Percentiles rank a stretch among this genome's conserved stretches.
phyloP scores from a whole-genome alignment of 2,797 vertebrate species.

The Gouania willdenowi region DNA sequence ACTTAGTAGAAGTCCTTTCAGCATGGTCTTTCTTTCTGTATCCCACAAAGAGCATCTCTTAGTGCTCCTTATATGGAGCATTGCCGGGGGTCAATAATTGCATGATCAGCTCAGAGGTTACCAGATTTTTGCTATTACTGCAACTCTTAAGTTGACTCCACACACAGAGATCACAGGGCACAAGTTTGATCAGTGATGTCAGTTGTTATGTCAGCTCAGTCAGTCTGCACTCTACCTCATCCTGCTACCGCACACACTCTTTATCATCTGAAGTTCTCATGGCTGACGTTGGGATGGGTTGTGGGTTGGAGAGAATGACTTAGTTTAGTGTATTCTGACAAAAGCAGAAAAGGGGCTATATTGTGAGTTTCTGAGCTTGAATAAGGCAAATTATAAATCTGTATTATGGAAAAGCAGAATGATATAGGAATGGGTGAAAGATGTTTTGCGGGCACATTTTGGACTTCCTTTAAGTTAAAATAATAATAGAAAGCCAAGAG shows the following conservation, averaged over 20 bases:
- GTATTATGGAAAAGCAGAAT: constrained; percentile 62
- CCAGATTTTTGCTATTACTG: constrained; percentile 24
- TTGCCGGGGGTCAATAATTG: constrained; percentile 19
- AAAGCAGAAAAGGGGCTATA: too few species aligned
- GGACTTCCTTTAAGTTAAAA: constrained; percentile 52
- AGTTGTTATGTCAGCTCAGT: constrained; percentile 35
- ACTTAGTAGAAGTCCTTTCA: too few species aligned
- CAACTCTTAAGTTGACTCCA: constrained; percentile 28
- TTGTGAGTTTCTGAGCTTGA: constrained; percentile 6
- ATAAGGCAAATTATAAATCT: constrained; percentile 56
- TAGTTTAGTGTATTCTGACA: too few species aligned
- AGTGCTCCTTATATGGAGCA: constrained; percentile 17
- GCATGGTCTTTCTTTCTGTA: too few species aligned
- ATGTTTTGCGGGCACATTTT: constrained; percentile 66
- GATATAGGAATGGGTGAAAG: constrained; percentile 73
- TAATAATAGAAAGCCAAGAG: constrained; percentile 20
- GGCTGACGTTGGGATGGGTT: background rate
- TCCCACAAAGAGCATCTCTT: constrained; percentile 32
- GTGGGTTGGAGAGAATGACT: background rate
- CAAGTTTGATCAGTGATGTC: constrained; percentile 43
- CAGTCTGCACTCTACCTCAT: constrained; percentile 14
- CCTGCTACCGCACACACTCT: constrained; percentile 4
- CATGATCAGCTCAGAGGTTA: constrained; percentile 33
- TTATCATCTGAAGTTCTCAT: constrained; percentile 20
- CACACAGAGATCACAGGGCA: constrained; percentile 23